A percentile compares a stretch with the other conserved stretches of the same genome.
phyloP scores from a whole-genome alignment of 2,113 vertebrate species.

The Coptodon bakossiorum region DNA sequence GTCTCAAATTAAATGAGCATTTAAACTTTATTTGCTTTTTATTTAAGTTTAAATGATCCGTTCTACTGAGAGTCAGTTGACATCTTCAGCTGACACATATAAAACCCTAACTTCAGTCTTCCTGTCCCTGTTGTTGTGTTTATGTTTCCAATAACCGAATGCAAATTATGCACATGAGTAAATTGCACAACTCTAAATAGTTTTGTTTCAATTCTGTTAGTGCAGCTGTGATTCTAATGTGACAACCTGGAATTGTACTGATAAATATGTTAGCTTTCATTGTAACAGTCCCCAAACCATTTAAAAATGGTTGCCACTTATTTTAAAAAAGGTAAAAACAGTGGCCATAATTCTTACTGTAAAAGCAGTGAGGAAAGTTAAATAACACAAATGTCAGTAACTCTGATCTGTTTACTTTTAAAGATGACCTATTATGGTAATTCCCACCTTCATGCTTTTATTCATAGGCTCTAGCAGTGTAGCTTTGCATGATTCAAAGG shows the following conservation, averaged over 20 bases:
- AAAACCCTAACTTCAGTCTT: background rate
- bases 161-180: background rate
- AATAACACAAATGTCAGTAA: background rate
- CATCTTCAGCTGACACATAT: background rate
- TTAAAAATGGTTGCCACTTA: background rate
- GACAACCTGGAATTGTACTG: background rate
- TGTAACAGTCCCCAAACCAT: background rate
- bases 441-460: background rate
- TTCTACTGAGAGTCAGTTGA: background rate
- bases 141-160: background rate
- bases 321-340: background rate
- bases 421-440: background rate
- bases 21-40: background rate
- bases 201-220: background rate
- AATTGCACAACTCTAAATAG: background rate
- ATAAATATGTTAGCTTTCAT: background rate
- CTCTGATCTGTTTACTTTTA: background rate
- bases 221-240: background rate
- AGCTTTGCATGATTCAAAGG: background rate
- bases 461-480: background rate
- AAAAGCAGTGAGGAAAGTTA: background rate
- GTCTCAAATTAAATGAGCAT: background rate
- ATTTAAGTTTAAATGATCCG: background rate
- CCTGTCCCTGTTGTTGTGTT: background rate
- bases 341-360: background rate